Evolutionary conservation across 1,140 invertebrate genomes (phyloP).

Genomic region (Pseudomyrmex pallidus): DNA sequence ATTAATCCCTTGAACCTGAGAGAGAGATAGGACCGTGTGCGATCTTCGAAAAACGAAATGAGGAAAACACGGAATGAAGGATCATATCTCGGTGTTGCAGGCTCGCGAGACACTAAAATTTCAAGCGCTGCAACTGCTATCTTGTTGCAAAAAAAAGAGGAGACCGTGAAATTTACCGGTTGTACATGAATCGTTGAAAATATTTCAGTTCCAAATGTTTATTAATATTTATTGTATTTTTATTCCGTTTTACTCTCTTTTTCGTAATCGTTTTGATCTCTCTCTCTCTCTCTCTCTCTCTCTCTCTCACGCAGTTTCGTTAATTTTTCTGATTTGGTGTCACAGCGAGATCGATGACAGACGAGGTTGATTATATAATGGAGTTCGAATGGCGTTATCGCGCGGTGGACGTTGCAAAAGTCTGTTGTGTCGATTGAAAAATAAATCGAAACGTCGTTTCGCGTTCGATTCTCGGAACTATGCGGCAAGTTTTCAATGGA

Average conservation of each 20-base stretch:
- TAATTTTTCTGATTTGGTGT: constrained; percentile 56
- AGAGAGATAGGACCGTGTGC: no score
- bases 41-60: no score
- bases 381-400: constrained; percentile 47
- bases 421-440: constrained; percentile 35
- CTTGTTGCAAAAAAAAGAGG: no score
- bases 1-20: no score
- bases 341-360: constrained; percentile 48
- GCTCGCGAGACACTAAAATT: no score
- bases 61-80: no score
- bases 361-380: constrained; percentile 60
- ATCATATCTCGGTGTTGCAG: no score
- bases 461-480: background rate
- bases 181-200: background rate
- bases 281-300: constrained; percentile 28
- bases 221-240: background rate
- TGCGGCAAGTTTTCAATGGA: constrained; percentile 39
- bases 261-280: background rate
- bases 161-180: no score
- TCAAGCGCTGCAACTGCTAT: no score
- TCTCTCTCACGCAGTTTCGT: constrained; percentile 37
- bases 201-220: background rate
- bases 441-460: constrained; percentile 56
- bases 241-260: background rate
- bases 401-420: constrained; percentile 17